phyloP scores from a whole-genome alignment of 1,140 invertebrate species.

The Drosophila ananassae region DNA sequence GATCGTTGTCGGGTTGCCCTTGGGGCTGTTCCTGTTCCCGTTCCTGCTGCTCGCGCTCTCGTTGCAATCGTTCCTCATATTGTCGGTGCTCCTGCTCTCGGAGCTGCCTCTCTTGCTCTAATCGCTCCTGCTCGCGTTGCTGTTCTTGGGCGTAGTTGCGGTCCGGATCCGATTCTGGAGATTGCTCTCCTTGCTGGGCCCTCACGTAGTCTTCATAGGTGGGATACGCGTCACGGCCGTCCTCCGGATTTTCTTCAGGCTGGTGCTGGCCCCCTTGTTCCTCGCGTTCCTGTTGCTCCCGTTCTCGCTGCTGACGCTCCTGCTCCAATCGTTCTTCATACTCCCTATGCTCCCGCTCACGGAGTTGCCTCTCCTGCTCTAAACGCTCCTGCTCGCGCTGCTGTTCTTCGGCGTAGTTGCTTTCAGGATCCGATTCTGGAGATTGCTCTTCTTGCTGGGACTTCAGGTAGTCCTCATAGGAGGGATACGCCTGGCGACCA shows the following conservation, averaged over 20 bases:
- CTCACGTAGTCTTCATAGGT: conserved; percentile 1
- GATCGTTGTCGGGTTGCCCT: neutral
- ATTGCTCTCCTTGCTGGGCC: neutral
- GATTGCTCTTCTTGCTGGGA: neutral
- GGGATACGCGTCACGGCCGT: neutral
- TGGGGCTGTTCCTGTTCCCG: neutral
- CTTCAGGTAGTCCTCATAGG: neutral
- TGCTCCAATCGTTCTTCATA: conserved; percentile 12
- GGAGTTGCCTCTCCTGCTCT: neutral
- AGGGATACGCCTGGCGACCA: neutral
- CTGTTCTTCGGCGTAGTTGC: conserved; percentile 3
- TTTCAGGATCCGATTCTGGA: neutral
- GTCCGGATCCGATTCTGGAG: neutral
- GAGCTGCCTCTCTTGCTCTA: neutral
- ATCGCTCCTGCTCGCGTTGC: conserved; percentile 7
- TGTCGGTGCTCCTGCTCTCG: neutral
- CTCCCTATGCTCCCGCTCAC: neutral
- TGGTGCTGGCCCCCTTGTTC: conserved; percentile 24
- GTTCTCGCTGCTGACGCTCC: conserved; percentile 10
- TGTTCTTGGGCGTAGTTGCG: conserved; percentile 7
- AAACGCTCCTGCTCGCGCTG: conserved; percentile 7
- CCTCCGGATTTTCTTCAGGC: neutral
- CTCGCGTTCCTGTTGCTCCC: conserved; percentile 3
- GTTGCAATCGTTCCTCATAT: conserved; percentile 9
- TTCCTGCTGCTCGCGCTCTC: conserved; percentile 10